Evolutionary conservation across 2,797 vertebrate species (phyloP).

Genomic region (Sebastes oblongus): DNA sequence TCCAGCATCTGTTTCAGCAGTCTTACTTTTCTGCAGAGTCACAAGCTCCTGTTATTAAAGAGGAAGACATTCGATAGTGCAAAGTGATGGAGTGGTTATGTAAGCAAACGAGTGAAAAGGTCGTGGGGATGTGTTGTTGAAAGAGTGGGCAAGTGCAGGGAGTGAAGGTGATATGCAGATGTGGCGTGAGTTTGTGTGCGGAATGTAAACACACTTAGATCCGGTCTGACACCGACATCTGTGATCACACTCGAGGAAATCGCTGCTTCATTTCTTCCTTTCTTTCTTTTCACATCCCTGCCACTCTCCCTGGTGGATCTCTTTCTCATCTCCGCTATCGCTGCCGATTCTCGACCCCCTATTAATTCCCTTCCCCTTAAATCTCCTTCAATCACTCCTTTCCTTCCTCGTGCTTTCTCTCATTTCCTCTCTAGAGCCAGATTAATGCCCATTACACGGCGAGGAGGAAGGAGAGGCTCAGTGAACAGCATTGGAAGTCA

Average conservation of each 20-base stretch:
- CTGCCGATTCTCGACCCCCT: neutral
- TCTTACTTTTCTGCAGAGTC: slow-evolving; percentile 29
- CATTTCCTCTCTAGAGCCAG: slow-evolving; percentile 8
- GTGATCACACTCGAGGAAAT: slow-evolving; percentile 7
- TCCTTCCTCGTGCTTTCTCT: slow-evolving; percentile 25
- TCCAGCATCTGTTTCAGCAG: slow-evolving; percentile 45
- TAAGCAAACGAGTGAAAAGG: slow-evolving; percentile 43
- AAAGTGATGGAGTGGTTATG: slow-evolving; percentile 32
- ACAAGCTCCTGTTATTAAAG: neutral
- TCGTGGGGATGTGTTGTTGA: slow-evolving; percentile 2
- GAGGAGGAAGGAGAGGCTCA: neutral
- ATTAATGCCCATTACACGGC: slow-evolving; percentile 40
- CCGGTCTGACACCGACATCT: neutral
- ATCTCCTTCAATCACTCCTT: slow-evolving; percentile 7
- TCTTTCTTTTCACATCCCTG: neutral
- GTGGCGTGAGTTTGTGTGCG: slow-evolving; percentile 10
- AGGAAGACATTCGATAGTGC: neutral
- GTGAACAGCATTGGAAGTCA: neutral
- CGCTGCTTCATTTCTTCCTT: neutral
- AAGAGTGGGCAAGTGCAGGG: neutral
- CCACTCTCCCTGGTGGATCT: slow-evolving; percentile 2
- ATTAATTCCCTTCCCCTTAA: slow-evolving; percentile 20
- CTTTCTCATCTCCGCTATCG: neutral
- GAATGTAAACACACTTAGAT: slow-evolving; percentile 37
- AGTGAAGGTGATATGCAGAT: neutral